Conservation (phyloP, 2,888 invertebrate genomes). For the Drosophila antonietae region DNA sequence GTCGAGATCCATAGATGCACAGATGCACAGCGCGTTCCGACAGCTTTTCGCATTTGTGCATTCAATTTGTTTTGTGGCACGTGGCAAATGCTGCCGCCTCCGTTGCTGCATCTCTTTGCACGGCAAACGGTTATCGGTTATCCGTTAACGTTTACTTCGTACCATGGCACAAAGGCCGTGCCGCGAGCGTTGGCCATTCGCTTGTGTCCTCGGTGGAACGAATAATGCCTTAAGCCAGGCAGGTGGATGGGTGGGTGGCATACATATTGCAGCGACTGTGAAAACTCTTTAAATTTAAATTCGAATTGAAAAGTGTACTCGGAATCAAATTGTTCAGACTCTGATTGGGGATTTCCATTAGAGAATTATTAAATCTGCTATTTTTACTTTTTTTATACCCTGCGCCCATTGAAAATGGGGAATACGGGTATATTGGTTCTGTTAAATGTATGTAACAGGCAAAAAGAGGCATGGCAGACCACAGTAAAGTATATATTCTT, state of each 20-base stretch:
- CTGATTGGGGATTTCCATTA: no score
- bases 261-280: conserved; percentile 1
- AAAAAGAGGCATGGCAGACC: no score
- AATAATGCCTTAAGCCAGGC: neutral
- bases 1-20: neutral
- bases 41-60: neutral
- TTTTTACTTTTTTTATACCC: no score
- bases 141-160: neutral
- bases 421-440: no score
- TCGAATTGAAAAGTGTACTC: neutral
- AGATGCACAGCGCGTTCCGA: neutral
- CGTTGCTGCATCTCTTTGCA: neutral
- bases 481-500: no score
- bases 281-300: neutral
- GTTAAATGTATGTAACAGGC: no score
- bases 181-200: neutral
- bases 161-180: conserved; percentile 3
- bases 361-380: no score
- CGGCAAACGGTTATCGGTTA: neutral
- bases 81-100: neutral
- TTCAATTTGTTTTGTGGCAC: neutral
- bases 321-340: no score
- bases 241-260: no score
- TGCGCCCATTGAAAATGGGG: no score
- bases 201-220: neutral